Conservation (phyloP, 2,888 invertebrate genomes). For the Eugnorisma glareosa region DNA sequence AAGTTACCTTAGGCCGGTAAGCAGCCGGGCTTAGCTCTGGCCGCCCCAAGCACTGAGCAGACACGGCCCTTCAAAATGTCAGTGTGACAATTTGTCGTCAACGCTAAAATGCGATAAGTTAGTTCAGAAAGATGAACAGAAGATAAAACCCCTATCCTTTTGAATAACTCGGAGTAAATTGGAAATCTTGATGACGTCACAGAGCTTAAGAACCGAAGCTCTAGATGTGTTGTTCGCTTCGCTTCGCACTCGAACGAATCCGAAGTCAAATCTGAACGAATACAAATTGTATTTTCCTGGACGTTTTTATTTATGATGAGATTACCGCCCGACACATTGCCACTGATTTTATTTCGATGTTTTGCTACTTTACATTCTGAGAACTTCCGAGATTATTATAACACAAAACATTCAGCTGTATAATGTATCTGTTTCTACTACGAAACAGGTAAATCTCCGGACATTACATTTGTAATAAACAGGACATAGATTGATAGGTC, state of each 20-base stretch:
- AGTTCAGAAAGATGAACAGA: slow-evolving; percentile 67
- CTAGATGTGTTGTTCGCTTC: slow-evolving; percentile 68
- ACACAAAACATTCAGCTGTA: slow-evolving; percentile 8
- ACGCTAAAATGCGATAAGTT: slow-evolving; percentile 70
- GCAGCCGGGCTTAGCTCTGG: slow-evolving; percentile 41
- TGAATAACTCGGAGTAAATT: slow-evolving; percentile 73
- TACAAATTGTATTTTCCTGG: slow-evolving; percentile 55
- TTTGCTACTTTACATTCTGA: slow-evolving; percentile 47
- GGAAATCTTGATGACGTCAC: slow-evolving; percentile 75
- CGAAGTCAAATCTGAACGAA: slow-evolving; percentile 63
- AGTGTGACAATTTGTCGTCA: slow-evolving; percentile 57
- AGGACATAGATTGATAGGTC: not conserved
- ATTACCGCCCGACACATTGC: slow-evolving; percentile 48
- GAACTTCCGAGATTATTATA: slow-evolving; percentile 24
- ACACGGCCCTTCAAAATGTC: slow-evolving; percentile 52
- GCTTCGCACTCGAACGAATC: slow-evolving; percentile 68
- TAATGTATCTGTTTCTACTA: not conserved
- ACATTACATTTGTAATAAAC: not conserved
- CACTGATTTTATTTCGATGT: slow-evolving; percentile 52
- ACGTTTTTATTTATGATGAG: slow-evolving; percentile 62
- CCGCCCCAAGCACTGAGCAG: slow-evolving; percentile 2
- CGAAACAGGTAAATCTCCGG: not conserved
- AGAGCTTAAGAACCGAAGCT: slow-evolving; percentile 69
- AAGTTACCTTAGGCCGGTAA: slow-evolving; percentile 44
- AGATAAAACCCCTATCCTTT: slow-evolving; percentile 74